phyloP scores from a whole-genome alignment of 2,113 vertebrate genomes.

The Neotragus pygmaeus region DNA sequence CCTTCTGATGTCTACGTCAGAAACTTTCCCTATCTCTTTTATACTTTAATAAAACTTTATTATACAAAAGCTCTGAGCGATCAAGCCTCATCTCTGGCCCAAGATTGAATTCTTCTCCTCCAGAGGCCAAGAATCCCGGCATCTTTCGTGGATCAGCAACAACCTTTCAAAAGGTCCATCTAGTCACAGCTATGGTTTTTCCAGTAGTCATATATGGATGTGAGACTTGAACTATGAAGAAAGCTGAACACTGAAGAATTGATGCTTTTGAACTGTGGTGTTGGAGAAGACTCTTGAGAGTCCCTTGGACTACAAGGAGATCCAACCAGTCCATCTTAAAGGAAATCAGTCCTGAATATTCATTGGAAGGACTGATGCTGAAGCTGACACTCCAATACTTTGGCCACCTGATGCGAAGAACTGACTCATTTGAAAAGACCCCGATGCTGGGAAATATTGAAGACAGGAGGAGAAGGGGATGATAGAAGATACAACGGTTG shows the following conservation, averaged over 20 bases:
- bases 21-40: neutral
- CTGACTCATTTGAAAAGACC: neutral
- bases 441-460: neutral
- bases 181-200: neutral
- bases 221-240: neutral
- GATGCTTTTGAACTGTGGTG: neutral
- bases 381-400: neutral
- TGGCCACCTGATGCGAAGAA: neutral
- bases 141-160: neutral
- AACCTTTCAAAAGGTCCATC: neutral
- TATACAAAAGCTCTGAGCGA: neutral
- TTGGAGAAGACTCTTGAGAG: too few species aligned
- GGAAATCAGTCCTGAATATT: neutral
- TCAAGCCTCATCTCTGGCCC: neutral
- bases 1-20: neutral
- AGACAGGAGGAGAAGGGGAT: neutral
- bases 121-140: neutral
- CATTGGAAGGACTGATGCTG: neutral
- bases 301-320: neutral
- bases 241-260: neutral
- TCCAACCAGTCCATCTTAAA: neutral
- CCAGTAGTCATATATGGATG: neutral
- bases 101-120: neutral
- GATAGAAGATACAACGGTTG: neutral
- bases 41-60: neutral